Conservation (phyloP, 2,113 vertebrate genomes). For the Oplegnathus fasciatus region DNA sequence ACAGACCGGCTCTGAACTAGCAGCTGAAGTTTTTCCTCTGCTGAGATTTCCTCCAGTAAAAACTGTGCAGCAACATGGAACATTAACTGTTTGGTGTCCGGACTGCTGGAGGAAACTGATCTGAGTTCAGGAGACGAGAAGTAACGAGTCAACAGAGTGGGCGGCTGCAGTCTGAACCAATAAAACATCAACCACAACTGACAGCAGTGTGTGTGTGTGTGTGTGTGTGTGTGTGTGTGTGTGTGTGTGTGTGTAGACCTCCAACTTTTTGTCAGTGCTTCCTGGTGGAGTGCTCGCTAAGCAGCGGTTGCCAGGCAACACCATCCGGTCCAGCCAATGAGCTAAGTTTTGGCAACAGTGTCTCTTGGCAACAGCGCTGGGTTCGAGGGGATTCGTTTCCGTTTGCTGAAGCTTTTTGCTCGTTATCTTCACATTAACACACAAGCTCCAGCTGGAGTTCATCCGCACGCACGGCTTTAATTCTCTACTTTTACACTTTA, state of each 20-base stretch:
- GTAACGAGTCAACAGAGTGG: neutral
- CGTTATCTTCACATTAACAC: constrained; percentile 42
- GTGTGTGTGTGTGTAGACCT: constrained; percentile 8
- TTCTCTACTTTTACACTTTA: neutral
- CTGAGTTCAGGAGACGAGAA: neutral
- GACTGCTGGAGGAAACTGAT: neutral
- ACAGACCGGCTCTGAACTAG: neutral
- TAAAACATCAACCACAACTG: neutral
- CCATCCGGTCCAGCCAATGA: constrained; percentile 43
- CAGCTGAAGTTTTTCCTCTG: neutral
- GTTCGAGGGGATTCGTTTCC: constrained; percentile 50
- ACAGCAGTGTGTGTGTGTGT: constrained; percentile 3
- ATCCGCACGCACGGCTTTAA: neutral
- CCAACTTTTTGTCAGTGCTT: constrained; percentile 52
- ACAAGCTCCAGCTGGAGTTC: constrained; percentile 13
- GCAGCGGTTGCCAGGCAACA: constrained; percentile 70
- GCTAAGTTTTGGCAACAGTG: constrained; percentile 39
- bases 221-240: constrained; percentile 1
- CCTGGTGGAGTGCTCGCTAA: constrained; percentile 47
- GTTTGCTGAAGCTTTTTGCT: constrained; percentile 37
- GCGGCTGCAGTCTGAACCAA: neutral
- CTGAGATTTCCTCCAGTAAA: neutral
- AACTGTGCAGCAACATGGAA: neutral
- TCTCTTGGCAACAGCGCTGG: constrained; percentile 62
- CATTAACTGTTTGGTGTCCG: neutral